These are phyloP conservation scores for Malthinus seriepunctatus DNA, from an alignment of 2,888 invertebrate genomes.

Conservation along the genomic window DNA sequence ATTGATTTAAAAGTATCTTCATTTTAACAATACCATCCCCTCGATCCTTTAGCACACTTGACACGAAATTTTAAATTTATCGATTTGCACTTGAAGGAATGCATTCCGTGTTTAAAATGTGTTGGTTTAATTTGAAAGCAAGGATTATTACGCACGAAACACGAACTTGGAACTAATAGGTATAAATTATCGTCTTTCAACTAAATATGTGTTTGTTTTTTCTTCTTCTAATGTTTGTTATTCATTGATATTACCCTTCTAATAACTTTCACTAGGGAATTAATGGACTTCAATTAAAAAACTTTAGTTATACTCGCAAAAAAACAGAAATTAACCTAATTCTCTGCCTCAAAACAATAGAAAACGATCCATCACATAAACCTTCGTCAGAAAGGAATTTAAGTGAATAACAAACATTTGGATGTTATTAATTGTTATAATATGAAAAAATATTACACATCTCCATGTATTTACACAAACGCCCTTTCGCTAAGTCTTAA, in stretches of 20 bases:
- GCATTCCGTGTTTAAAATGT: slow-evolving; percentile 20
- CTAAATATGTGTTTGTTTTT: slow-evolving; percentile 18
- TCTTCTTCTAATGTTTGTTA: slow-evolving; percentile 1
- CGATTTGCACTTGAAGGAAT: slow-evolving; percentile 22
- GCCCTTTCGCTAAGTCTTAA: no score
- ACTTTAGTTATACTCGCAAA: slow-evolving; percentile 4
- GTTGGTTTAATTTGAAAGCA: slow-evolving; percentile 28
- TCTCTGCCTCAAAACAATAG: background rate
- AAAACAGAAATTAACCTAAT: slow-evolving; percentile 6
- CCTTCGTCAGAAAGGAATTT: no score
- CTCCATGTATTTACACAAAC: no score
- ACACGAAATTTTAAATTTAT: slow-evolving; percentile 19
- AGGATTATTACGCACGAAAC: slow-evolving; percentile 27
- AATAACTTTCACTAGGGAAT: slow-evolving; percentile 2
- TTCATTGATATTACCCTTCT: slow-evolving; percentile 5
- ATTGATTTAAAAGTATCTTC: no score
- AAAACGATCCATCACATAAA: background rate
- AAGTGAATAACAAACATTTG: no score
- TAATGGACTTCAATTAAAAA: slow-evolving; percentile 4
- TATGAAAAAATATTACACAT: background rate
- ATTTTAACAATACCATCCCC: background rate
- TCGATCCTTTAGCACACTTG: background rate
- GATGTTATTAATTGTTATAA: slow-evolving; percentile 1
- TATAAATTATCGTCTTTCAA: slow-evolving; percentile 22
- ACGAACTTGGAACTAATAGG: slow-evolving; percentile 21